phyloP scores from a whole-genome alignment of 2,888 invertebrate genomes.

The Galerucella calmariensis region DNA sequence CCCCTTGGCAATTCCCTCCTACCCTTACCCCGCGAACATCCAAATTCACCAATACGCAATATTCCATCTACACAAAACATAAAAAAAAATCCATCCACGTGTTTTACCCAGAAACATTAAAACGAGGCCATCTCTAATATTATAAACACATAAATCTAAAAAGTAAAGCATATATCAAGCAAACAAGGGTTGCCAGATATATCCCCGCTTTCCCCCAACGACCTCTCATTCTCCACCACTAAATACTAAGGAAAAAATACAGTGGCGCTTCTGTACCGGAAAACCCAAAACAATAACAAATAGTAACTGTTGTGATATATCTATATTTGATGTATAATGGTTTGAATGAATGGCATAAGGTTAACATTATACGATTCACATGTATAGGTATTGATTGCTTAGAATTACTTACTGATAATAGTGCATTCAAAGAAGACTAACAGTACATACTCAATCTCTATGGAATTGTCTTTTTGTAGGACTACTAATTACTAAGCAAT shows the following conservation, averaged over 20 bases:
- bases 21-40: background rate
- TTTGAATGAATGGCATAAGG: too few relatives aligned
- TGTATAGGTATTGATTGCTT: too few relatives aligned
- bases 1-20: slow-evolving; percentile 26
- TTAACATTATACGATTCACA: too few relatives aligned
- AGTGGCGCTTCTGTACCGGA: background rate
- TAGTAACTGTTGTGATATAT: background rate
- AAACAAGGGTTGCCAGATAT: slow-evolving; percentile 54
- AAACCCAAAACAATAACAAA: background rate
- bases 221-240: slow-evolving; percentile 47
- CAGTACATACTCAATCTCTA: too few relatives aligned
- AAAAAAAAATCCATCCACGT: slow-evolving; percentile 47
- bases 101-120: slow-evolving; percentile 50
- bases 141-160: slow-evolving; percentile 61
- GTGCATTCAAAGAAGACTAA: too few relatives aligned
- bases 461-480: too few relatives aligned
- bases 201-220: slow-evolving; percentile 54
- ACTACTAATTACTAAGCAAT: too few relatives aligned
- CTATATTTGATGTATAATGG: too few relatives aligned
- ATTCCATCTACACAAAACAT: slow-evolving; percentile 36
- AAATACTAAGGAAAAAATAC: slow-evolving; percentile 52
- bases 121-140: slow-evolving; percentile 57
- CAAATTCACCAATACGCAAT: slow-evolving; percentile 39
- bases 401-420: too few relatives aligned
- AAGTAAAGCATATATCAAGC: slow-evolving; percentile 59